Evolutionary conservation across 1,140 invertebrate species (phyloP).

Genomic region (Macrostomum lignano): DNA sequence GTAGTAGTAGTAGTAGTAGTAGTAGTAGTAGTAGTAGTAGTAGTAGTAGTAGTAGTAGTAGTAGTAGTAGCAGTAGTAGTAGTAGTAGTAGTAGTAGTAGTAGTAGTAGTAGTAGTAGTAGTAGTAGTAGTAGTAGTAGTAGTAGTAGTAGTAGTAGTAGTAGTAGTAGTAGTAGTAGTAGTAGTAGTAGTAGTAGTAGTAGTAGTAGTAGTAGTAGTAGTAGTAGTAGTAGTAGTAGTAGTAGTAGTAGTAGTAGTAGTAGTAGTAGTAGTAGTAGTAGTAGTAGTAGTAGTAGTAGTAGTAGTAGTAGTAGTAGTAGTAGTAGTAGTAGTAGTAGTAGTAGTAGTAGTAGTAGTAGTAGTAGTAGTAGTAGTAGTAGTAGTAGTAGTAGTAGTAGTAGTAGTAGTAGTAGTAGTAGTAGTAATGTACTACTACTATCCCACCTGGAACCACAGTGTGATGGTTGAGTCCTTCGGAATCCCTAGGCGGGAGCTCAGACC

Average conservation of each 20-base stretch:
- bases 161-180: conserved; percentile 9
- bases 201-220: conserved; percentile 9
- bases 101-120: conserved; percentile 9
- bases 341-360: conserved; percentile 10
- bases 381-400: conserved; percentile 10
- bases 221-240: conserved; percentile 8
- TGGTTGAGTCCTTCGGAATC: too few relatives aligned
- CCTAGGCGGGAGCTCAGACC: too few relatives aligned
- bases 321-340: conserved; percentile 7
- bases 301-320: conserved; percentile 9
- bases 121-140: conserved; percentile 10
- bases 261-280: conserved; percentile 8
- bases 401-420: conserved; percentile 9
- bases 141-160: conserved; percentile 10
- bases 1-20: too few relatives aligned
- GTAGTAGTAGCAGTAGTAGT: conserved; percentile 9
- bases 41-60: too few relatives aligned
- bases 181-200: conserved; percentile 8
- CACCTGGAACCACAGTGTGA: too few relatives aligned
- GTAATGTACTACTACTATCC: not conserved
- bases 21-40: too few relatives aligned
- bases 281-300: conserved; percentile 8
- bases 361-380: conserved; percentile 10
- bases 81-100: conserved; percentile 7
- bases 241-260: conserved; percentile 9